phyloP scores from a whole-genome alignment of 2,797 vertebrate species.

The Brachymystax lenok region DNA sequence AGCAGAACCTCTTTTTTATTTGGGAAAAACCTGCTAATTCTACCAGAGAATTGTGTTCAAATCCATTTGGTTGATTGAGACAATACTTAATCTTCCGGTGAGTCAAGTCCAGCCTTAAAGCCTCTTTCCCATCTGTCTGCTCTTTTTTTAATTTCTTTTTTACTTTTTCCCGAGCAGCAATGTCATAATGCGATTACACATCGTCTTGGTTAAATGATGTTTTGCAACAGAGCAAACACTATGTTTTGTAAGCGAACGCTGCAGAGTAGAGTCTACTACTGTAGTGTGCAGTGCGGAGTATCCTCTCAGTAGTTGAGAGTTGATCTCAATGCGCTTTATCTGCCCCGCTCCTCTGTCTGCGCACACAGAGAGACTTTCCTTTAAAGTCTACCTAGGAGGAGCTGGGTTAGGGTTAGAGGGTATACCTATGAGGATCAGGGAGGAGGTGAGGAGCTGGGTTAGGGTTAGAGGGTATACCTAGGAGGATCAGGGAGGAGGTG shows the following conservation, averaged over 20 bases:
- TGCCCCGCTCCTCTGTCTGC: conserved; percentile 48
- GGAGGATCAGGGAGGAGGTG: too few species aligned
- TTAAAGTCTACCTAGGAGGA: conserved; percentile 38
- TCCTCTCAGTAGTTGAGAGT: background rate
- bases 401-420: too few species aligned
- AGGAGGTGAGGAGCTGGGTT: too few species aligned
- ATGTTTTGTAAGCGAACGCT: conserved; percentile 29
- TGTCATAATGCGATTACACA: background rate
- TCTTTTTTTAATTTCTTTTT: background rate
- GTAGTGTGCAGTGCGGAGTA: background rate
- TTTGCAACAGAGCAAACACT: conserved; percentile 19
- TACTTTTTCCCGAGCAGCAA: conserved; percentile 19
- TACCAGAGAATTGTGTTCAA: conserved; percentile 22
- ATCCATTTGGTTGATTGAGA: background rate
- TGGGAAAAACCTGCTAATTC: conserved; percentile 3
- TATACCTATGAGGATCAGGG: too few species aligned
- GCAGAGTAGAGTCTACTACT: background rate
- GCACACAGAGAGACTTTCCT: conserved; percentile 34
- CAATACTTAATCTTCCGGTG: conserved; percentile 3
- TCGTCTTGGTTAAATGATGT: conserved; percentile 6
- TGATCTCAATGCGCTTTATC: conserved; percentile 42
- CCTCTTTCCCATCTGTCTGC: background rate
- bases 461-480: too few species aligned
- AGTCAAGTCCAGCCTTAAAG: conserved; percentile 10
- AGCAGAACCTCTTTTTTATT: conserved; percentile 22